Conservation (phyloP, 2,888 invertebrate genomes). For the Fabriciana adippe region DNA sequence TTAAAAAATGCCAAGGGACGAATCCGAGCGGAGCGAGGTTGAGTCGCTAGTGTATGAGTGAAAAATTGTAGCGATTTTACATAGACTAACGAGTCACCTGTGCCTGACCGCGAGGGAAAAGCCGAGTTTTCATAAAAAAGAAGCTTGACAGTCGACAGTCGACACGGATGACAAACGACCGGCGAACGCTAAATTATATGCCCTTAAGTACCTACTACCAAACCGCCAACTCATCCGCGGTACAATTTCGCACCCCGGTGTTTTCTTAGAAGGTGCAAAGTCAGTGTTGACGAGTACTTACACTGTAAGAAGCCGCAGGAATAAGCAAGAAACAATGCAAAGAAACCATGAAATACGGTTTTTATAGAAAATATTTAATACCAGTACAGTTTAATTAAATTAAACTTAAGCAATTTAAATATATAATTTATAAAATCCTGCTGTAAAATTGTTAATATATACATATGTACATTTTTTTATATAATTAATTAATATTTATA, state of each 20-base stretch:
- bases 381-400: too few species aligned
- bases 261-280: constrained; percentile 1
- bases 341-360: too few species aligned
- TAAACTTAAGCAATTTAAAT: too few species aligned
- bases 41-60: not conserved
- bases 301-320: not conserved
- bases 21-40: too few species aligned
- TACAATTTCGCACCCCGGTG: not conserved
- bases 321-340: not conserved
- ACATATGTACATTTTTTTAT: too few species aligned
- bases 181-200: constrained; percentile 1
- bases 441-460: too few species aligned
- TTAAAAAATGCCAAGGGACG: too few species aligned
- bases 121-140: constrained; percentile 3
- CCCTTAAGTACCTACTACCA: not conserved
- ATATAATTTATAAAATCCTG: too few species aligned
- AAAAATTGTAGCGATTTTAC: constrained; percentile 10
- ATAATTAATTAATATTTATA: too few species aligned
- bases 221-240: constrained; percentile 12
- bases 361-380: too few species aligned
- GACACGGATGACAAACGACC: constrained; percentile 17
- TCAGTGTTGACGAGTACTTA: not conserved
- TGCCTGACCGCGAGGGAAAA: not conserved
- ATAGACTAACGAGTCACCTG: constrained; percentile 2
- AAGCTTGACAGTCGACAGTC: not conserved